These are phyloP conservation scores for Ricordea florida DNA, from an alignment of 92 coral and sea anemone genomes.

Conservation along the genomic window DNA sequence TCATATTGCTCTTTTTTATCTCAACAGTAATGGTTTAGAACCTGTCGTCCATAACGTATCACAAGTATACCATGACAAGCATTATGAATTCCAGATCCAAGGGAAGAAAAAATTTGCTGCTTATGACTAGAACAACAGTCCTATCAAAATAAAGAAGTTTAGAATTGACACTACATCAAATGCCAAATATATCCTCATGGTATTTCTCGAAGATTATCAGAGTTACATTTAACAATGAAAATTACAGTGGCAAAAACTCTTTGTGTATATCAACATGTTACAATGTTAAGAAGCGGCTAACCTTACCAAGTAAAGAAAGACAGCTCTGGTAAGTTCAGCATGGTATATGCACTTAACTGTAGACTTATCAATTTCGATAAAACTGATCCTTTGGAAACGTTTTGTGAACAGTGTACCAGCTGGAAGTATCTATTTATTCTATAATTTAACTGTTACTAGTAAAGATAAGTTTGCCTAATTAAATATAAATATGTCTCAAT, in stretches of 20 bases:
- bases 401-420: neutral
- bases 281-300: neutral
- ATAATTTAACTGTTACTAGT: neutral
- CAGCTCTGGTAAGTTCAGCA: neutral
- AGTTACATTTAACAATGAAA: neutral
- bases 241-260: neutral
- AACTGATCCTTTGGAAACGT: neutral
- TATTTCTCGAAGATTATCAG: neutral
- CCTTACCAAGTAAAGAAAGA: neutral
- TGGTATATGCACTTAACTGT: neutral
- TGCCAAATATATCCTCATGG: neutral
- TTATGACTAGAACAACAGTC: neutral
- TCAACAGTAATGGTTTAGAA: too few relatives aligned
- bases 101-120: neutral
- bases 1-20: too few relatives aligned
- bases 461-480: neutral
- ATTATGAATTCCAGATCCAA: neutral
- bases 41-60: neutral
- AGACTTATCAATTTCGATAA: neutral
- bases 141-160: constrained; percentile 15
- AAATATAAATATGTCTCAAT: neutral
- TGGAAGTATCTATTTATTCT: neutral
- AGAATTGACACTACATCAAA: constrained; percentile 13
- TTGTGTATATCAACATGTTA: neutral
- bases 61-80: neutral